Evolutionary conservation across 2,888 invertebrate species (phyloP).

Genomic region (Aphodius sticticus): DNA sequence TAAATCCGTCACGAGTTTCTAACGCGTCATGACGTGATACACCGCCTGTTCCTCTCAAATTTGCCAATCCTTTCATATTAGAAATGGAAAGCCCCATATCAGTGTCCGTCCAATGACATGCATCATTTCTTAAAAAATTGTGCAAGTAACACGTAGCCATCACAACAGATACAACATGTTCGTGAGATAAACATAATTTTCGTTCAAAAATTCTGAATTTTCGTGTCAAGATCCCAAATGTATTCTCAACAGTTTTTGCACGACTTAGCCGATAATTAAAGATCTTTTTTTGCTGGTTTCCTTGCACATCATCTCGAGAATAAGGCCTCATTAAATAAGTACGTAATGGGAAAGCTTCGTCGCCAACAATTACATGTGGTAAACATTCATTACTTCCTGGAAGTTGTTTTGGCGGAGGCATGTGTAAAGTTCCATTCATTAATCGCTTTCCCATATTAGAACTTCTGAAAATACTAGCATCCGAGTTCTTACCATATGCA

Average conservation of each 20-base stretch:
- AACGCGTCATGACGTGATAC: slow-evolving; percentile 11
- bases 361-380: too few species aligned
- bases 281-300: slow-evolving; percentile 32
- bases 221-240: slow-evolving; percentile 36
- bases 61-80: slow-evolving; percentile 24
- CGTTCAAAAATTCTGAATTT: slow-evolving; percentile 36
- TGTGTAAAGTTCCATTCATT: too few species aligned
- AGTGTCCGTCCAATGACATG: slow-evolving; percentile 22
- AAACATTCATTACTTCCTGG: too few species aligned
- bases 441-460: too few species aligned
- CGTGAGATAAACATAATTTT: slow-evolving; percentile 25
- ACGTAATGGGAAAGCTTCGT: slow-evolving; percentile 34
- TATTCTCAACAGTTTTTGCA: slow-evolving; percentile 36
- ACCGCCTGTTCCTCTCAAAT: slow-evolving; percentile 27
- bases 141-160: slow-evolving; percentile 35
- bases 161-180: slow-evolving; percentile 33
- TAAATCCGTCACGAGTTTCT: slow-evolving; percentile 22
- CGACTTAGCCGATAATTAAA: slow-evolving; percentile 37
- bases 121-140: slow-evolving; percentile 35
- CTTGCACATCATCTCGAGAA: slow-evolving; percentile 30
- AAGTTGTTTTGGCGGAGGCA: too few species aligned
- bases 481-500: too few species aligned
- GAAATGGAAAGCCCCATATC: slow-evolving; percentile 27
- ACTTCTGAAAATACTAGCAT: too few species aligned
- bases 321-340: slow-evolving; percentile 39